Base-by-base conservation (phyloP, 2,888 invertebrate species). In the Microctonus aethiopoides region DNA sequence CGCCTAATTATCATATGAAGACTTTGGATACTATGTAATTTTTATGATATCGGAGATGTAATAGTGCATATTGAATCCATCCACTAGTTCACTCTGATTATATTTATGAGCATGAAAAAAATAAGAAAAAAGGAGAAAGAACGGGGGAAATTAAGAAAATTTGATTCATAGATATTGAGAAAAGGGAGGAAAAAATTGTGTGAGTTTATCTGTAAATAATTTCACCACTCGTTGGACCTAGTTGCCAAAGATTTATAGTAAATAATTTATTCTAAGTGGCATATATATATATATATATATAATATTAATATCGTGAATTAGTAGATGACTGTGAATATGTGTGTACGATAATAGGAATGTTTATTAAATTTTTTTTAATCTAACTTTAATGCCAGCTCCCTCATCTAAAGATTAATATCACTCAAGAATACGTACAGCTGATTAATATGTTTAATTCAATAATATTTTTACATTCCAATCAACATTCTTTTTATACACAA, bases 171-270 rank as follows among this genome's bases (percentile, higher is more conserved):
- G 34, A 63, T 72, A 61, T n/a, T 66, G 69, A 72, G 54, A 41
- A 57, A 32, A 6, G 16, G 67, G 29, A 69, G 52, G 70, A n/a
- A 56, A 67, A 72, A 67, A 67, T 67, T 68, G 67, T 68, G 62
- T 72, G 72, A 71, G 70, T 72, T 73, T 64, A 68, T 67, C 75
- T 80, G 79, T 80, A 80, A 76, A 80, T 79, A 80, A 76, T 46
- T 73, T 75, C 68, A 77, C 78, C 80, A 81, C 79, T 76, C 75
- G 74, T 78, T 75, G 75, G 74, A 76, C 76, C 78, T 77, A 80
- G 78, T 80, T 80, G 80, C 81, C 81, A 81, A 81, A 81, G 81
- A 80, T 77, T 79, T 79, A 79, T 76, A 71, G 24, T 29, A 56
- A 52, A 52, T 20, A 32, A 22, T 32, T 34, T 22, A 63, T 63